phyloP scores from a whole-genome alignment of 2,113 vertebrate genomes.

The Arizona elegans region DNA sequence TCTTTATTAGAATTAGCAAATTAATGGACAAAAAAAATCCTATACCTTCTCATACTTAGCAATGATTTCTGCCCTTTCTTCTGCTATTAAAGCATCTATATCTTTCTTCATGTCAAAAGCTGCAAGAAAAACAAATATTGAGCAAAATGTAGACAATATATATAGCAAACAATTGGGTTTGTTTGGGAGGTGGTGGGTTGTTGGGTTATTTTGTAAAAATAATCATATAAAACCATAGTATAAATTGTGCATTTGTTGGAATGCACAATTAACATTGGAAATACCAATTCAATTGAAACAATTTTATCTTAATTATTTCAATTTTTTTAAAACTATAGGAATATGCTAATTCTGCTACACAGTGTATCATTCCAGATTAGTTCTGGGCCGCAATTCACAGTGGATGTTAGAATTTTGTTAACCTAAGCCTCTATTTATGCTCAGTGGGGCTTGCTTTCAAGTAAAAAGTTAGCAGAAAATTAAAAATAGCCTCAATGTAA shows the following conservation, averaged over 20 bases:
- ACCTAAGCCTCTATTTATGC: background rate
- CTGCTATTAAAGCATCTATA: conserved; percentile 82
- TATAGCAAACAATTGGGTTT: background rate
- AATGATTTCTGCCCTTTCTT: conserved; percentile 86
- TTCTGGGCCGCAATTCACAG: background rate
- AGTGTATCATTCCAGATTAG: background rate
- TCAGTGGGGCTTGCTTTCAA: background rate
- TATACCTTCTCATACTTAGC: conserved; percentile 88
- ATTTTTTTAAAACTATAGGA: background rate
- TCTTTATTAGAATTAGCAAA: background rate
- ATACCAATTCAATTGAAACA: background rate
- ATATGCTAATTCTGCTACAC: background rate
- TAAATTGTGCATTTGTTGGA: background rate
- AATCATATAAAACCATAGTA: background rate
- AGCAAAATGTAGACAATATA: conserved; percentile 16
- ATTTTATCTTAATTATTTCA: background rate
- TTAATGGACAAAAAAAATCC: background rate
- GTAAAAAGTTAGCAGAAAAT: background rate
- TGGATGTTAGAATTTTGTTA: background rate
- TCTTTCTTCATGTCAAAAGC: conserved; percentile 95
- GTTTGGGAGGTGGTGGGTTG: background rate
- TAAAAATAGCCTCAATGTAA: background rate
- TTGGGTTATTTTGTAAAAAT: background rate
- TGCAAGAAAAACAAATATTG: conserved; percentile 45
- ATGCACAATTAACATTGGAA: background rate